phyloP scores from a whole-genome alignment of 2,888 invertebrate species.

The Tineola bisselliella region DNA sequence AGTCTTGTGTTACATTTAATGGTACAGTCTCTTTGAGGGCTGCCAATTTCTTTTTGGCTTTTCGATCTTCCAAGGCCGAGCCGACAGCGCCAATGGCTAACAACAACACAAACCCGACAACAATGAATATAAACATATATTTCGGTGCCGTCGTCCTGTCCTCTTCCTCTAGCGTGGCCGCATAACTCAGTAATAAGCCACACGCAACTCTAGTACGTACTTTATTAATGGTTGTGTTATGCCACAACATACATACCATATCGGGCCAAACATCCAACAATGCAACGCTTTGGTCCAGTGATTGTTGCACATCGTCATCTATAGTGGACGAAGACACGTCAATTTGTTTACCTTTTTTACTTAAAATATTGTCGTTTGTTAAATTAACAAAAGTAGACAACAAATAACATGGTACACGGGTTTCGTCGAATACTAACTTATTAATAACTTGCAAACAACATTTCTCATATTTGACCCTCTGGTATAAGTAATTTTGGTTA shows the following conservation, averaged over 20 bases:
- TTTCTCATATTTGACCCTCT: constrained; percentile 31
- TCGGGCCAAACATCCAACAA: constrained; percentile 34
- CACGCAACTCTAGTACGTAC: constrained; percentile 43
- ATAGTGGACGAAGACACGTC: constrained; percentile 40
- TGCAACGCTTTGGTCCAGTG: constrained; percentile 28
- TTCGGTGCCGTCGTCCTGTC: constrained; percentile 35
- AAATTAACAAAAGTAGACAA: constrained; percentile 50
- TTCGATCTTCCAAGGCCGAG: constrained; percentile 27
- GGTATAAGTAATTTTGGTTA: constrained; percentile 16
- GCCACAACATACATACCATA: constrained; percentile 51
- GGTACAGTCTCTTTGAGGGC: background rate
- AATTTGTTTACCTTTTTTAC: constrained; percentile 22
- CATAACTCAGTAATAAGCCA: constrained; percentile 42
- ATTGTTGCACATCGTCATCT: constrained; percentile 29
- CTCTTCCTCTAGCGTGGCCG: constrained; percentile 40
- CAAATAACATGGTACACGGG: constrained; percentile 46
- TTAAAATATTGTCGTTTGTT: constrained; percentile 23
- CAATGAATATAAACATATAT: constrained; percentile 48
- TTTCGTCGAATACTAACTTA: constrained; percentile 40
- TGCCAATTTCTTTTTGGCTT: constrained; percentile 21
- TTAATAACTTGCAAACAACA: constrained; percentile 50
- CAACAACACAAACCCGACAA: constrained; percentile 33
- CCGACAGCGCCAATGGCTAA: constrained; percentile 35
- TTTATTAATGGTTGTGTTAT: constrained; percentile 35
- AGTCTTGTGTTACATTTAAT: background rate